A percentile compares a stretch with the other conserved stretches of the same genome.
phyloP scores from a whole-genome alignment of 1,140 invertebrate genomes.

The Conus betulinus region DNA sequence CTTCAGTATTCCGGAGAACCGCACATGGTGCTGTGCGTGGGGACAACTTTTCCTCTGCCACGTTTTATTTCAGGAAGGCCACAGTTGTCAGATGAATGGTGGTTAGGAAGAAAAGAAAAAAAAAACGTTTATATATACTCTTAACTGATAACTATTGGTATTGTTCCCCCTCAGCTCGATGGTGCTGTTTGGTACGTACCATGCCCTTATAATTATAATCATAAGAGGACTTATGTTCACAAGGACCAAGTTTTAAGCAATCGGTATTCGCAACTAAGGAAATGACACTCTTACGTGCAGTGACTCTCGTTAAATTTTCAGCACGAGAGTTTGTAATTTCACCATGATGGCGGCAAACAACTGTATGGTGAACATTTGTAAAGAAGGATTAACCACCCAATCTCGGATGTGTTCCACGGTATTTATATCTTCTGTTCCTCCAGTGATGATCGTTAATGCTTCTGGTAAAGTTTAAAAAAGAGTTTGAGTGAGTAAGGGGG shows the following conservation, averaged over 20 bases:
- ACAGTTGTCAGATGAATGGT: too few relatives aligned
- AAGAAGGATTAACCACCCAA: not conserved
- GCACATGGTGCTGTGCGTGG: too few relatives aligned
- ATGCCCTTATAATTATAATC: too few relatives aligned
- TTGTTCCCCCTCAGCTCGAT: too few relatives aligned
- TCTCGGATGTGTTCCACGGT: slow-evolving; percentile 23
- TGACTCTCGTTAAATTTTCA: not conserved
- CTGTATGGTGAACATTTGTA: slow-evolving; percentile 24
- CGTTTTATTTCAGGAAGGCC: too few relatives aligned
- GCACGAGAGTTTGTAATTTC: slow-evolving; percentile 41
- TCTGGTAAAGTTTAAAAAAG: not conserved
- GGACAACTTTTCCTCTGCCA: too few relatives aligned
- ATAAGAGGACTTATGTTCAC: not conserved
- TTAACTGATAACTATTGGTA: too few relatives aligned
- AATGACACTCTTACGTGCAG: not conserved
- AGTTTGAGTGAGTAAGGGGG: not conserved
- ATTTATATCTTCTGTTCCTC: slow-evolving; percentile 1
- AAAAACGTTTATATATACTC: too few relatives aligned
- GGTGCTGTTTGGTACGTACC: too few relatives aligned
- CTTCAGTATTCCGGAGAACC: too few relatives aligned
- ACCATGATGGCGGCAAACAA: slow-evolving; percentile 64
- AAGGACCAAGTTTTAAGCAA: not conserved
- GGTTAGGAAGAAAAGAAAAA: too few relatives aligned
- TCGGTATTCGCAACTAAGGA: not conserved
- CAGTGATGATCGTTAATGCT: not conserved